Percentiles rank a stretch among this genome's conserved stretches.
Conservation (phyloP, 2,113 vertebrate genomes). For the Conger conger region DNA sequence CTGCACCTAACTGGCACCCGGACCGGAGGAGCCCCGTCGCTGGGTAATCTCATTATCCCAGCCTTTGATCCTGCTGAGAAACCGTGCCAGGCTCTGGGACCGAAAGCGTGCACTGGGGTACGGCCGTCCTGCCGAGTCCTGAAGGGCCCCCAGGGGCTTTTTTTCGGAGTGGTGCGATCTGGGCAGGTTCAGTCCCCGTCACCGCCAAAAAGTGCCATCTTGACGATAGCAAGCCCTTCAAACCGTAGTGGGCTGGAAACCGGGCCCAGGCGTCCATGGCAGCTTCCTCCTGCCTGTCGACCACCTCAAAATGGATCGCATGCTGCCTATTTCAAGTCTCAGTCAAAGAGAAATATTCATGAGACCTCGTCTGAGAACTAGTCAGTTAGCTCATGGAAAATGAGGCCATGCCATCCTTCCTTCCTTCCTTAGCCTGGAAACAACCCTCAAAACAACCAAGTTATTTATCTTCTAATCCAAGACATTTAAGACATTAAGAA, state of each 20-base stretch:
- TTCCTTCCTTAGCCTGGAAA: slow-evolving; percentile 42
- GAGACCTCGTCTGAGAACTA: slow-evolving; percentile 39
- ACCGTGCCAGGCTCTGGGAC: slow-evolving; percentile 16
- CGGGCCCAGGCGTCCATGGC: not conserved
- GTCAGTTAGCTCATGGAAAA: slow-evolving; percentile 40
- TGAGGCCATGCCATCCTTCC: slow-evolving; percentile 28
- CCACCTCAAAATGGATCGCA: slow-evolving; percentile 15
- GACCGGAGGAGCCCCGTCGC: slow-evolving; percentile 37
- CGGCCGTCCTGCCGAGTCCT: not conserved
- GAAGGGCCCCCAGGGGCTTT: not conserved
- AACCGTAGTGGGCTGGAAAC: not conserved
- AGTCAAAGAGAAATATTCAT: slow-evolving; percentile 74
- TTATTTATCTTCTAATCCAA: no score
- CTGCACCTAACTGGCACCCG: slow-evolving; percentile 48
- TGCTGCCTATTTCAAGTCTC: slow-evolving; percentile 54
- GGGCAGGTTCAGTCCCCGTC: slow-evolving; percentile 2
- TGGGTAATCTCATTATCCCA: slow-evolving; percentile 44
- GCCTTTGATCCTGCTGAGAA: slow-evolving; percentile 54
- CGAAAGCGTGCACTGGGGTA: not conserved
- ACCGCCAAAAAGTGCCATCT: slow-evolving; percentile 39
- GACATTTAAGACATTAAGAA: no score
- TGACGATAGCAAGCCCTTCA: not conserved
- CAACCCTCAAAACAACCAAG: slow-evolving; percentile 21
- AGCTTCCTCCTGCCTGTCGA: slow-evolving; percentile 35
- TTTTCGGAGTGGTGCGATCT: not conserved